These are phyloP conservation scores for Ophiothrix spiculata DNA, from an alignment of 35 echinoderm and acorn worm species.

Conservation along the genomic window DNA sequence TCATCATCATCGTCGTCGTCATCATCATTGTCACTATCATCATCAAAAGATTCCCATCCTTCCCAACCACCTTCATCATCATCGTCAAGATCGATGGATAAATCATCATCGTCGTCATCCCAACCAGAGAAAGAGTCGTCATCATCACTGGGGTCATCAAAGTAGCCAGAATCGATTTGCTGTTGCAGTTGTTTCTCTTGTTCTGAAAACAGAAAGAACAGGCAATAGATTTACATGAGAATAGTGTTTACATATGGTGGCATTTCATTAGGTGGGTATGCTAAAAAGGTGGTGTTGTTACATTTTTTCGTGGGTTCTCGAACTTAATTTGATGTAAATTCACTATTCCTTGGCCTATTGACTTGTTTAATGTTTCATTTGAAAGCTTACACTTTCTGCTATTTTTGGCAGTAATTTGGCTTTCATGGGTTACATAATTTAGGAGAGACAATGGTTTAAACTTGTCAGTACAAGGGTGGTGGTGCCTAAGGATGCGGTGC, in stretches of 20 bases:
- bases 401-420: too few species aligned
- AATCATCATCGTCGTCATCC: constrained; percentile 8
- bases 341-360: not conserved
- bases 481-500: too few species aligned
- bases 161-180: not conserved
- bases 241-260: too few species aligned
- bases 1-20: not conserved
- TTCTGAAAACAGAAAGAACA: not conserved
- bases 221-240: too few species aligned
- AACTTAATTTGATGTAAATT: too few species aligned
- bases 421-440: too few species aligned
- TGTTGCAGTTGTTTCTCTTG: not conserved
- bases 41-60: not conserved
- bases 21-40: not conserved
- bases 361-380: not conserved
- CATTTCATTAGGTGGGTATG: too few species aligned
- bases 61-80: not conserved
- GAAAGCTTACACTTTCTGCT: not conserved
- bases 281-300: not conserved
- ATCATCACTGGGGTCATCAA: not conserved
- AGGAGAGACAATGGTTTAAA: too few species aligned
- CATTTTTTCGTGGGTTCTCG: not conserved
- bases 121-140: not conserved
- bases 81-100: not conserved
- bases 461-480: too few species aligned